A percentile compares a stretch with the other conserved stretches of the same genome.
Conservation (phyloP, 1,140 invertebrate genomes). For the Potamilus streckersoni region DNA sequence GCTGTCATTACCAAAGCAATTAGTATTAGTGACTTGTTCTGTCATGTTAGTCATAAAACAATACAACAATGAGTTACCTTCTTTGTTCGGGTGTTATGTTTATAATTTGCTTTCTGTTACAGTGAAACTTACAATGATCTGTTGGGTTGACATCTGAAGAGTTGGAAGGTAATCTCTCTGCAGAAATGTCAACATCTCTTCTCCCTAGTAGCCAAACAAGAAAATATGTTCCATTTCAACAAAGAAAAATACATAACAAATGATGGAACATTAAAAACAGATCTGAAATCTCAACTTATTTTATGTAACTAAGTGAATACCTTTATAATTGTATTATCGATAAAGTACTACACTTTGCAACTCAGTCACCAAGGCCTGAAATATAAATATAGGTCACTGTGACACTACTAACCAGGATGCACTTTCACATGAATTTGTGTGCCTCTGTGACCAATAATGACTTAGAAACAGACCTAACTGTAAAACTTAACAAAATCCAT, state of each 20-base stretch:
- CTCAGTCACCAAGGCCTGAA: no score
- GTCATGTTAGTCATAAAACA: not conserved
- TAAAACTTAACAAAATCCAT: no score
- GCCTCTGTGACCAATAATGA: no score
- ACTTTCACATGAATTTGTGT: no score
- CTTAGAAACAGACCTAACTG: no score
- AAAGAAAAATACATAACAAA: slow-evolving; percentile 3
- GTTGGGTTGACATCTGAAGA: slow-evolving; percentile 63
- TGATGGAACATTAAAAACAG: not conserved
- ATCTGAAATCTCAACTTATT: not conserved
- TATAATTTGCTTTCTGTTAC: slow-evolving; percentile 34
- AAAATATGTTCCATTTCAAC: not conserved
- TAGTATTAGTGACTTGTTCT: not conserved
- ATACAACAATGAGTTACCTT: not conserved
- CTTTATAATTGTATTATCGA: no score
- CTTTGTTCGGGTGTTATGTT: not conserved
- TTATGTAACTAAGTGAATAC: no score
- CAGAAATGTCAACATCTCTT: slow-evolving; percentile 69
- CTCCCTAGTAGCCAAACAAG: slow-evolving; percentile 60
- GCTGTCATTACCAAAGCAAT: not conserved
- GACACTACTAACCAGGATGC: no score
- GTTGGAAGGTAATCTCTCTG: slow-evolving; percentile 69
- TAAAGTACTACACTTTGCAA: no score
- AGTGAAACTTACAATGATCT: slow-evolving; percentile 33
- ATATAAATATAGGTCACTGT: no score